A percentile compares a stretch with the other conserved stretches of the same genome.
Evolutionary conservation across 2,888 invertebrate genomes (phyloP).

Genomic region (Tiphia femorata): DNA sequence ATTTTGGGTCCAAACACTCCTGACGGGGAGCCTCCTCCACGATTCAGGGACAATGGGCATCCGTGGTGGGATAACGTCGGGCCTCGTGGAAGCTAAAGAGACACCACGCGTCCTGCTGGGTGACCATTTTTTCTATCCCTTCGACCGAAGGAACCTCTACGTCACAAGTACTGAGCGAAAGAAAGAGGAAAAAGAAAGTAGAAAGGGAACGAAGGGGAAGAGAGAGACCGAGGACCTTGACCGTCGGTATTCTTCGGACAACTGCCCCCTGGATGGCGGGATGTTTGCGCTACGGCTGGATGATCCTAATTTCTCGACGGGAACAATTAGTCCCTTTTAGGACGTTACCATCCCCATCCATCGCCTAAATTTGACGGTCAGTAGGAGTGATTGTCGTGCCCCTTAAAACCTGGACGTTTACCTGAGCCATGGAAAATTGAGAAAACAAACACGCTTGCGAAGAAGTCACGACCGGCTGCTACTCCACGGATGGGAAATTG

Average conservation of each 20-base stretch:
- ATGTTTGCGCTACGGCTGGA: conserved; percentile 40
- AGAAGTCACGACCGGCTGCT: background rate
- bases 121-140: conserved; percentile 26
- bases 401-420: no score
- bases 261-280: conserved; percentile 9
- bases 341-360: conserved; percentile 1
- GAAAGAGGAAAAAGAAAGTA: background rate
- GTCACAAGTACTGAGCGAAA: no score
- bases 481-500: conserved; percentile 33
- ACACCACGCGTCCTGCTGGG: conserved; percentile 32
- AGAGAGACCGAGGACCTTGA: background rate
- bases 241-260: background rate
- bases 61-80: background rate
- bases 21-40: conserved; percentile 41
- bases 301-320: conserved; percentile 46
- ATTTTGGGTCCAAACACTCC: conserved; percentile 52
- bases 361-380: background rate
- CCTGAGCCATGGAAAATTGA: conserved; percentile 43
- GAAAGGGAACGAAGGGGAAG: background rate
- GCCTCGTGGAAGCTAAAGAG: conserved; percentile 32
- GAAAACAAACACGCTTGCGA: conserved; percentile 46
- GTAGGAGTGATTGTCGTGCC: conserved; percentile 9
- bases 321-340: conserved; percentile 46
- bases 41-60: conserved; percentile 31
- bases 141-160: conserved; percentile 9